Base-by-base conservation (phyloP, 2,888 invertebrate genomes). In the Junonia oenone region DNA sequence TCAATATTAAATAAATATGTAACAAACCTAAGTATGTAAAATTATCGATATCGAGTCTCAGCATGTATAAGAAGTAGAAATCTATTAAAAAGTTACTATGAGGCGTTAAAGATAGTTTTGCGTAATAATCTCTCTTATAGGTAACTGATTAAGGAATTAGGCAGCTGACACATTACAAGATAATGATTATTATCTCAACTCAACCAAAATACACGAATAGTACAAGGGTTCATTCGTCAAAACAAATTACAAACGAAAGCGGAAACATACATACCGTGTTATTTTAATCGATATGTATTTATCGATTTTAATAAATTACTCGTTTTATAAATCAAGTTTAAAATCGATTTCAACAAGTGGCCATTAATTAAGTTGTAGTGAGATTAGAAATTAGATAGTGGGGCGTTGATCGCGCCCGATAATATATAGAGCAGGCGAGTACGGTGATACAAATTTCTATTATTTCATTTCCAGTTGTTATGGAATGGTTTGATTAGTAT, bases 321-420 rank as follows among this genome's bases (percentile, higher is more conserved):
- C 79, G 80, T 78, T 81, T 79, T 83, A 89, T 88, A 89, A 89
- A 90, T 90, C 89, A 89, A 80, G 72, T 76, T 80, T 65, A 77
- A 86, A 89, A 88, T 88, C 88, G 89, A 88, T 87, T 88, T 88
- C 86, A 87, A 88, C 89, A 86, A 88, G 88, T 88, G 87, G 78
- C 86, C 85, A 90, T 90, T 89, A 89, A 90, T 90, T 87, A 89
- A 88, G 84, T 81, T 88, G 88, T 89, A 84, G 86, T 85, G 83
- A 84, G 88, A 88, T 88, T 83, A 78, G 84, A 85, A 87, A 87
- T 85, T 83, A 83, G 87, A 89, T 88, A 84, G 78, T 72, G 75
- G 85, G 86, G 83, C 85, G 85, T 77, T 62, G 73, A 75, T 76
- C 67, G 64, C 61, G 63, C 64, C 73, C 82, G 81, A 86, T 58